Base-by-base conservation (phyloP, 2,113 vertebrate species). In the Penelope pileata region DNA sequence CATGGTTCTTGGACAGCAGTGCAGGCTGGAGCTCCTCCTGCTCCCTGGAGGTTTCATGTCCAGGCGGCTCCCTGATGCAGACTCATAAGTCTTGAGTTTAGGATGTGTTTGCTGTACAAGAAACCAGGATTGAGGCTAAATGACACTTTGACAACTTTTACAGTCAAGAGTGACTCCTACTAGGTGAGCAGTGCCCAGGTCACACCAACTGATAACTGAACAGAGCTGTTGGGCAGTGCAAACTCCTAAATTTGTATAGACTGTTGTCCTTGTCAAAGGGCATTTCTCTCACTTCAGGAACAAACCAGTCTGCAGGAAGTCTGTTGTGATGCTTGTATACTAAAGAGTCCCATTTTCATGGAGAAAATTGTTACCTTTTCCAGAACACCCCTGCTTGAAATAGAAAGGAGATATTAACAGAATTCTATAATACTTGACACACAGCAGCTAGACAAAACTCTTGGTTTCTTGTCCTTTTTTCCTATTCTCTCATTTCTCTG, bases 401-500 rank as follows among this genome's bases (percentile, higher is more conserved):
- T 26, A 79, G 70, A 92, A 50, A 84, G 74, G 19, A 36, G 21
- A 7, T 75, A 63, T 78, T 94, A 77, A 72, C 53, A 70, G 36
- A 74, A 38, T 19, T 83, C 83, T 88, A 3, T 42, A 70, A 42
- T 53, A 48, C 68, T 83, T 92, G 59, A 91, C 60, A 76, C 26
- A 45, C 27, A 58, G 32, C 64, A 91, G 48, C 17, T 68, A 86
- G 67, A 63, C 32, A 63, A 63, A 94, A 83, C 63, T 88, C 38
- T 9, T 10, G 4, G 17, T 72, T 9, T 66, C 53, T 91, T 68
- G 26, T 90, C 92, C 63, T 93, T 81, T 78, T 83, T 74, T 30
- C 66, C 77, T 18, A 23, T 89, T 94, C 58, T 87, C 78, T 93
- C 50, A 16, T 85, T 27, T 86, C 79, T 86, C 70, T 91, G 70